These are phyloP conservation scores for Danio aesculapii DNA, from an alignment of 2,797 vertebrate species.

Conservation along the genomic window DNA sequence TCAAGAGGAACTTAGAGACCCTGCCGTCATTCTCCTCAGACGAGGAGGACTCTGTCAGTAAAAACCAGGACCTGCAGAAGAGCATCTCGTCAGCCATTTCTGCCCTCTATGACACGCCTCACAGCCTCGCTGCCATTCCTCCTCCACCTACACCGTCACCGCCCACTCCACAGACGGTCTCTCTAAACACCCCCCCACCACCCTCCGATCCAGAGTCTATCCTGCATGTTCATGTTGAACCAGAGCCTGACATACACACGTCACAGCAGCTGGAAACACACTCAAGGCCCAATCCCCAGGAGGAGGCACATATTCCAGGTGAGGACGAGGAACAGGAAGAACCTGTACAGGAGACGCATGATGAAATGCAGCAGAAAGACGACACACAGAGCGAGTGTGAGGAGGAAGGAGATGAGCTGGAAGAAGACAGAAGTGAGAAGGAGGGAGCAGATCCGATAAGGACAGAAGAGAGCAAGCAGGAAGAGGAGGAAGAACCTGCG, in stretches of 20 bases:
- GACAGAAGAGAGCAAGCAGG: slow-evolving; percentile 32
- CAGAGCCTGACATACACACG: slow-evolving; percentile 49
- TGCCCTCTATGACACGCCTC: slow-evolving; percentile 86
- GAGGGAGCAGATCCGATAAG: slow-evolving; percentile 45
- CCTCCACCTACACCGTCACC: slow-evolving; percentile 67
- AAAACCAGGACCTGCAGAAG: slow-evolving; percentile 93
- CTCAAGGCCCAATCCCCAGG: slow-evolving; percentile 47
- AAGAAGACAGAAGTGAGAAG: slow-evolving; percentile 42
- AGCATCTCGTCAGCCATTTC: slow-evolving; percentile 95
- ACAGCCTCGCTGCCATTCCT: slow-evolving; percentile 72
- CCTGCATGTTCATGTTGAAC: slow-evolving; percentile 42
- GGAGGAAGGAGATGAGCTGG: slow-evolving; percentile 31
- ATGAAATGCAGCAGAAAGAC: slow-evolving; percentile 48
- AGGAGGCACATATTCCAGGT: slow-evolving; percentile 49
- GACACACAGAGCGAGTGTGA: slow-evolving; percentile 27
- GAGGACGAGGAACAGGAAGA: slow-evolving; percentile 53
- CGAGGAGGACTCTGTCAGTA: slow-evolving; percentile 91
- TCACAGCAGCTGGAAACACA: slow-evolving; percentile 50
- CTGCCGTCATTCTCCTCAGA: slow-evolving; percentile 93
- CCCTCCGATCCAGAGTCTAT: slow-evolving; percentile 68
- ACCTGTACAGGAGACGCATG: slow-evolving; percentile 26
- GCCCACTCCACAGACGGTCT: slow-evolving; percentile 60
- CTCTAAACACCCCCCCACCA: slow-evolving; percentile 68
- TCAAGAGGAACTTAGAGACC: slow-evolving; percentile 91
- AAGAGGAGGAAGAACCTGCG: slow-evolving; percentile 50